These are phyloP conservation scores for Sternarchorhynchus goeldii DNA, from an alignment of 2,797 vertebrate species.

Conservation along the genomic window DNA sequence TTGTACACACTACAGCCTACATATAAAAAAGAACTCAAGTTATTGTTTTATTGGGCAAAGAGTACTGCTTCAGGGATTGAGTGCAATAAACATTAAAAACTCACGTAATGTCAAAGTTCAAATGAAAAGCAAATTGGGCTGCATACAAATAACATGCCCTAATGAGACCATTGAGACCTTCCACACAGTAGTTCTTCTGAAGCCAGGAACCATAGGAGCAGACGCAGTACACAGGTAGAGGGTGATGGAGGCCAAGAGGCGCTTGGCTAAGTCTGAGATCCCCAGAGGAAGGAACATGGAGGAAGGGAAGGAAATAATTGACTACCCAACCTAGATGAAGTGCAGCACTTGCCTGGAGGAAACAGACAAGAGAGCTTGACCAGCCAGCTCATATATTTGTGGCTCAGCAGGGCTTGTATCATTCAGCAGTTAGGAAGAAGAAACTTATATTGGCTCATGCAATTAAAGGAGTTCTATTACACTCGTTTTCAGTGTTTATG, in stretches of 20 bases:
- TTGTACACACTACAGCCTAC: too few species aligned
- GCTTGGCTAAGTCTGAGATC: constrained; percentile 41
- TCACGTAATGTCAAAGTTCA: too few species aligned
- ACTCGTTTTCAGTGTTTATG: too few species aligned
- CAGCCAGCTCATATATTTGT: constrained; percentile 24
- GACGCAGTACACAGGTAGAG: constrained; percentile 55
- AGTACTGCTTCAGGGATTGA: too few species aligned
- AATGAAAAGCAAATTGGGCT: too few species aligned
- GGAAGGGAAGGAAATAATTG: constrained; percentile 8
- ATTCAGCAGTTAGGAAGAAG: constrained; percentile 26
- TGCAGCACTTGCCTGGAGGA: constrained; percentile 1
- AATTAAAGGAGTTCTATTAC: too few species aligned
- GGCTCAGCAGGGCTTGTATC: constrained; percentile 40
- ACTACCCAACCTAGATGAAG: constrained; percentile 4
- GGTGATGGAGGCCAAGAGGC: constrained; percentile 41
- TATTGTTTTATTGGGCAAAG: too few species aligned
- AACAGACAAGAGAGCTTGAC: constrained; percentile 28
- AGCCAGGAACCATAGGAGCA: not conserved
- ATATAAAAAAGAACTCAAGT: too few species aligned
- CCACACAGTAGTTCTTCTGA: not conserved
- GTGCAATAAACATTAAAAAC: too few species aligned
- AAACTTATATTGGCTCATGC: too few species aligned
- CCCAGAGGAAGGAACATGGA: constrained; percentile 15
- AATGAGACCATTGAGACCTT: not conserved
- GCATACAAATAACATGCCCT: not conserved